These are phyloP conservation scores for Acrocephalus arundinaceus DNA, from an alignment of 2,113 vertebrate species.

Conservation along the genomic window DNA sequence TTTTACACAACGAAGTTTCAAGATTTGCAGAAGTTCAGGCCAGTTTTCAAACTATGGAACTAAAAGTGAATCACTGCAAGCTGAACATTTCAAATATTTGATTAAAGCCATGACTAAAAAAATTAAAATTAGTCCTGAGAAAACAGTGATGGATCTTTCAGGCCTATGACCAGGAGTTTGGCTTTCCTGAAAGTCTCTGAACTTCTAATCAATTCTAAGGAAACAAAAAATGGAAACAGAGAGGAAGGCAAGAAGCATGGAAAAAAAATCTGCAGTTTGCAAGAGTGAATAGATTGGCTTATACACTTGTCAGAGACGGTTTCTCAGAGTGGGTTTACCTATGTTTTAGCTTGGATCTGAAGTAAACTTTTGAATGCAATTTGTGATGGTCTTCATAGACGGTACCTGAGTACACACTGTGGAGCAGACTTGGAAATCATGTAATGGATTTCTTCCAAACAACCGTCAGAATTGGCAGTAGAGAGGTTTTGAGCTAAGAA, in stretches of 20 bases:
- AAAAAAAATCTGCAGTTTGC: background rate
- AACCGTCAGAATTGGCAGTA: background rate
- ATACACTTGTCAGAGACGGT: background rate
- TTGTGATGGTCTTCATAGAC: background rate
- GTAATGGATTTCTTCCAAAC: background rate
- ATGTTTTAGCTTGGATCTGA: background rate
- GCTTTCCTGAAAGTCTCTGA: background rate
- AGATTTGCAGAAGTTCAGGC: background rate
- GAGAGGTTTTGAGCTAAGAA: background rate
- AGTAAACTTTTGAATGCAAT: background rate
- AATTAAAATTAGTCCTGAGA: background rate
- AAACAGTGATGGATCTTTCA: background rate
- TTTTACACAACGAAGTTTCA: background rate
- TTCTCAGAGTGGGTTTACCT: background rate
- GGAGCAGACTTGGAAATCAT: background rate
- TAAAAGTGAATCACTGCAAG: background rate
- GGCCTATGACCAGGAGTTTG: background rate
- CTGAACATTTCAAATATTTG: background rate
- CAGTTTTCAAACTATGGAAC: background rate
- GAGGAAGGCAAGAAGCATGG: fast-evolving
- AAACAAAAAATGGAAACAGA: background rate
- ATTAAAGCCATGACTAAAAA: background rate
- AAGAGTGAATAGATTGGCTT: background rate
- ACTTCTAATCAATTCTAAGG: background rate
- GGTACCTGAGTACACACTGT: background rate